Base-by-base conservation (phyloP, 2,797 vertebrate species). In the Agapornis canus region DNA sequence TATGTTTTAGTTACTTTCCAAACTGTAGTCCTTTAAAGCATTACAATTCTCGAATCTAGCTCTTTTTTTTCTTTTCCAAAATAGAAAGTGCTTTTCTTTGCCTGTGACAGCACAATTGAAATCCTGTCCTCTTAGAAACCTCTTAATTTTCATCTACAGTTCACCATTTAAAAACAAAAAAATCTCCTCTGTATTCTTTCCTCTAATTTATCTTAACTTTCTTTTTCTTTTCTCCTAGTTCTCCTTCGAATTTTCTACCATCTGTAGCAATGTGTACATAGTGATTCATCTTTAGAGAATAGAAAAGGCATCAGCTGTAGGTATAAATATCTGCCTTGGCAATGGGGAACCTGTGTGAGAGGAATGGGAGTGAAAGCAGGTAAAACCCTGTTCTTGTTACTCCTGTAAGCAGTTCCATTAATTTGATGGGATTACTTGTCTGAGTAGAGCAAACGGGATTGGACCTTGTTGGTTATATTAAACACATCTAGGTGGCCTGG, bases 191-290 rank as follows among this genome's bases (percentile, higher is more conserved):
- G 18, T 86, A 72, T 92, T 95, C 45, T 93, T 84, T 90, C 93
- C 32, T 93, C 89, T 96, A 66, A 91, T 92, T 96, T 96, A 63
- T 92, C 96, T 95, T 97, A 96, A 97, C 92, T 96, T 93, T 97
- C 96, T 97, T 96, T 97, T 92, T 97, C 87, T 98, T 97, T 97
- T 97, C 95, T 95, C 94, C 96, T 98, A 98, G 98, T 96, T 98
- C 95, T 98, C 86, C 97, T 98, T 97, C 96, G 96, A 98, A 96
- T 98, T 97, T 97, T 97, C 97, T 98, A 37, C 93, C 86, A 49
- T 77, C 97, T 98, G 95, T 98, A 97, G 95, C 87, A 97, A 90
- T 97, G 51, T 96, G 92, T 97, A 94, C 92, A 71, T 97, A 97
- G 95, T 95, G 97, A 96, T 89, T 95, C 97, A 91, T 91, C 97